Conservation (phyloP, 2,888 invertebrate species). For the Eledona agricola region DNA sequence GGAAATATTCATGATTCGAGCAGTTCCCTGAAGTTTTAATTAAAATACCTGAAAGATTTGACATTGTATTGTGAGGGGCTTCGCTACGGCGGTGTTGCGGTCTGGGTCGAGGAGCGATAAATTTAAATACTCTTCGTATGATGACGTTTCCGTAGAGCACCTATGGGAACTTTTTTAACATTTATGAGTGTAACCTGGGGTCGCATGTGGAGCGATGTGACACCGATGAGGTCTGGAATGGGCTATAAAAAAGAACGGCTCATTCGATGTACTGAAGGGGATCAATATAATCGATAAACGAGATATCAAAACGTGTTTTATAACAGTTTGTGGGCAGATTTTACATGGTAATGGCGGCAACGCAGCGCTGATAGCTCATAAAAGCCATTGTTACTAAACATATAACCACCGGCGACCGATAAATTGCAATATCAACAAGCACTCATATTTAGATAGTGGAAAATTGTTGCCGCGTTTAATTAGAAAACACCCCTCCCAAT, state of each 20-base stretch:
- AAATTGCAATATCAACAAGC: slow-evolving; percentile 34
- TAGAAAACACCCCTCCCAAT: slow-evolving; percentile 27
- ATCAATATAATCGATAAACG: slow-evolving; percentile 59
- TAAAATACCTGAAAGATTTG: no score
- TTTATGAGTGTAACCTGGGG: slow-evolving; percentile 58
- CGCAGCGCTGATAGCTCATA: slow-evolving; percentile 47
- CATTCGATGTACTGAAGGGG: slow-evolving; percentile 54
- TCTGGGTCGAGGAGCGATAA: slow-evolving; percentile 40
- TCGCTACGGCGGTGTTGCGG: slow-evolving; percentile 27
- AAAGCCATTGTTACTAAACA: slow-evolving; percentile 47
- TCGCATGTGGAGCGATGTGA: slow-evolving; percentile 58
- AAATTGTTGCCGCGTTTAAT: slow-evolving; percentile 31
- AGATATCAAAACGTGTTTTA: slow-evolving; percentile 60
- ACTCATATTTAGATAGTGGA: slow-evolving; percentile 25
- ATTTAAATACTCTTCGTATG: slow-evolving; percentile 48
- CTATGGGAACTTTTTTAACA: slow-evolving; percentile 57
- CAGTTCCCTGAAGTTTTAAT: slow-evolving; percentile 32
- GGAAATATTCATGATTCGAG: slow-evolving; percentile 17
- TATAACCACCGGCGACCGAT: slow-evolving; percentile 44
- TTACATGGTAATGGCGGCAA: slow-evolving; percentile 55
- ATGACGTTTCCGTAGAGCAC: slow-evolving; percentile 56
- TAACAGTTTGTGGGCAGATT: slow-evolving; percentile 57
- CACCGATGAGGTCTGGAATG: slow-evolving; percentile 59
- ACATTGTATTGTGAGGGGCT: no score
- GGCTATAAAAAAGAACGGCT: slow-evolving; percentile 62